Evolutionary conservation across 2,888 invertebrate species (phyloP).

Genomic region (Villa cingulata): DNA sequence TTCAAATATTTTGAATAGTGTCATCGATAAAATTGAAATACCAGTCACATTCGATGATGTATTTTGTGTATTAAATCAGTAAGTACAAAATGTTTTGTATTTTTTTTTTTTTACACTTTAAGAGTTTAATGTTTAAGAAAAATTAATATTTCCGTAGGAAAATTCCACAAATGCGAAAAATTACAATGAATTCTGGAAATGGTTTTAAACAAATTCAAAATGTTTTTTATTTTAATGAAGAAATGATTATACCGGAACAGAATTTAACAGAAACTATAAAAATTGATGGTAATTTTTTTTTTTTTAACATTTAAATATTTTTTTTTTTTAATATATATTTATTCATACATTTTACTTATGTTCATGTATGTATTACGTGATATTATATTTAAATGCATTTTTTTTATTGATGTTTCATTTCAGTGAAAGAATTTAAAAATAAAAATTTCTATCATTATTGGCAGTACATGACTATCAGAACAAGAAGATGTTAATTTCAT

Average conservation of each 20-base stretch:
- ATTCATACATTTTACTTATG: too few species aligned
- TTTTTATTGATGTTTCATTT: conserved; percentile 3
- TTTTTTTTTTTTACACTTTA: too few species aligned
- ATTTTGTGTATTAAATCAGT: conserved; percentile 25
- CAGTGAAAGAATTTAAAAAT: conserved; percentile 25
- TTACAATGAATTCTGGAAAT: conserved; percentile 26
- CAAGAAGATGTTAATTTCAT: neutral
- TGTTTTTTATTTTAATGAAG: conserved; percentile 28
- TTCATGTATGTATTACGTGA: too few species aligned
- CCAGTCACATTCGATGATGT: conserved; percentile 25
- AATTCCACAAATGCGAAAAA: conserved; percentile 27
- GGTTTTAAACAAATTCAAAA: conserved; percentile 25
- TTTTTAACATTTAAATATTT: too few species aligned
- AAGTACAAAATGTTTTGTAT: conserved; percentile 2
- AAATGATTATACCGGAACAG: conserved; percentile 31
- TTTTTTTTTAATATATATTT: neutral
- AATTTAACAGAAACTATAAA: conserved; percentile 23
- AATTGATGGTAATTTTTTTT: conserved; percentile 20
- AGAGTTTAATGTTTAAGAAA: too few species aligned
- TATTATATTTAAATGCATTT: too few species aligned
- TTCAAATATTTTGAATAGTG: conserved; percentile 17
- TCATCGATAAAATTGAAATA: conserved; percentile 29
- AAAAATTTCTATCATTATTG: conserved; percentile 28
- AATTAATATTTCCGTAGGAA: conserved; percentile 19
- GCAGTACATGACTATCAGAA: conserved; percentile 27